These are phyloP conservation scores for Nannoperca obscura DNA, from an alignment of 2,797 vertebrate species.

Conservation along the genomic window DNA sequence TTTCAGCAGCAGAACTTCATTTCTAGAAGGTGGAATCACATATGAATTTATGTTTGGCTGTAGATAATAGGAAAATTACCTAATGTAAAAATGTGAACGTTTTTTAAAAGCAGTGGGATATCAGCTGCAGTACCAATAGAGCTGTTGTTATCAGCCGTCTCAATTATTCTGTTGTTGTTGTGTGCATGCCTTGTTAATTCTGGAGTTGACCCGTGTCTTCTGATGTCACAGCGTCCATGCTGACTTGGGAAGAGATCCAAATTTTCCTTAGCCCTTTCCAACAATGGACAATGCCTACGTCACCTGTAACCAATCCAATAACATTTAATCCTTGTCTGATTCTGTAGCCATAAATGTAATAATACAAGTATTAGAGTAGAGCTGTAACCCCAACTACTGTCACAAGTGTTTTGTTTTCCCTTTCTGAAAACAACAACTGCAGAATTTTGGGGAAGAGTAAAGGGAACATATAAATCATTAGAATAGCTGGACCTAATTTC, in stretches of 20 bases:
- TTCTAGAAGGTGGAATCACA: neutral
- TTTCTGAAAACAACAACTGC: too few species aligned
- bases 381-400: neutral
- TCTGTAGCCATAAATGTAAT: neutral
- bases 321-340: conserved; percentile 62
- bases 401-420: neutral
- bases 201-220: neutral
- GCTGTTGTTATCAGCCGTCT: neutral
- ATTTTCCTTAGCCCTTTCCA: conserved; percentile 23
- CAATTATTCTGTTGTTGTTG: neutral
- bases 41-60: neutral
- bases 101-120: neutral
- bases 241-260: conserved; percentile 48
- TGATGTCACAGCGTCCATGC: conserved; percentile 36
- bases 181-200: conserved; percentile 43
- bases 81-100: neutral
- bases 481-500: neutral
- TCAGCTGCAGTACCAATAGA: neutral
- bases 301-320: conserved; percentile 69
- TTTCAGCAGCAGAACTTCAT: neutral
- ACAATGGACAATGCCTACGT: conserved; percentile 52
- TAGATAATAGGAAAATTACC: neutral
- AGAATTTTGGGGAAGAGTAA: neutral
- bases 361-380: too few species aligned
- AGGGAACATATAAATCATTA: neutral